phyloP scores from a whole-genome alignment of 2,888 invertebrate genomes.

The Ommatoiulus sabulosus region DNA sequence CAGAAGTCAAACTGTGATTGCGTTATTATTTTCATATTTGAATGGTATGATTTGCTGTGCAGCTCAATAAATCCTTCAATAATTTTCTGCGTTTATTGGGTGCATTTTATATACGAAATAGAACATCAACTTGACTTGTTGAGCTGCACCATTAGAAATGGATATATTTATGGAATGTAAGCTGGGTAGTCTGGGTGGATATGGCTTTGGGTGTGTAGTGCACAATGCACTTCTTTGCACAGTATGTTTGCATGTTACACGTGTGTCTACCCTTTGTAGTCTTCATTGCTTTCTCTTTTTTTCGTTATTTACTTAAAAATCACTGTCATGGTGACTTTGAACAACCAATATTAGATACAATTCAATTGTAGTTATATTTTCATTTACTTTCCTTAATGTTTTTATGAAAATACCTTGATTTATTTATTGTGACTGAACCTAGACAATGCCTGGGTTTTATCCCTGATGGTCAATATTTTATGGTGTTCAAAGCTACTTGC shows the following conservation, averaged over 20 bases:
- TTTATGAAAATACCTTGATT: not conserved
- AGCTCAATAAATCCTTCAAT: not conserved
- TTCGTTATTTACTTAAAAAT: not conserved
- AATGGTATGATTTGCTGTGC: not conserved
- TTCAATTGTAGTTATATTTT: not conserved
- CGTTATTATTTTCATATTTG: not conserved
- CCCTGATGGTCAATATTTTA: not conserved
- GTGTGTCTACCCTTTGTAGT: not conserved
- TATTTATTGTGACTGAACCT: too few relatives aligned
- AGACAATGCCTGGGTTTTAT: too few relatives aligned
- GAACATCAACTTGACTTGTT: not conserved
- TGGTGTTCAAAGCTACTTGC: not conserved
- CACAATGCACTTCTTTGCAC: conserved; percentile 1
- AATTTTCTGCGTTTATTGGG: not conserved
- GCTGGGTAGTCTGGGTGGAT: conserved; percentile 37
- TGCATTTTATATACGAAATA: not conserved
- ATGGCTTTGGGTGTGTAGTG: conserved; percentile 22
- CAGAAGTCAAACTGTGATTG: not conserved
- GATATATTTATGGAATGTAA: not conserved
- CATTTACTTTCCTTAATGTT: too few relatives aligned
- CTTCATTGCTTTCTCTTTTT: not conserved
- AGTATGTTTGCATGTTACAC: conserved; percentile 3
- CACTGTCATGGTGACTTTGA: conserved; percentile 2
- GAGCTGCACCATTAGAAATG: not conserved
- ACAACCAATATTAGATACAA: not conserved